These are phyloP conservation scores for Syngnathus floridae DNA, from an alignment of 2,113 vertebrate species.

Conservation along the genomic window DNA sequence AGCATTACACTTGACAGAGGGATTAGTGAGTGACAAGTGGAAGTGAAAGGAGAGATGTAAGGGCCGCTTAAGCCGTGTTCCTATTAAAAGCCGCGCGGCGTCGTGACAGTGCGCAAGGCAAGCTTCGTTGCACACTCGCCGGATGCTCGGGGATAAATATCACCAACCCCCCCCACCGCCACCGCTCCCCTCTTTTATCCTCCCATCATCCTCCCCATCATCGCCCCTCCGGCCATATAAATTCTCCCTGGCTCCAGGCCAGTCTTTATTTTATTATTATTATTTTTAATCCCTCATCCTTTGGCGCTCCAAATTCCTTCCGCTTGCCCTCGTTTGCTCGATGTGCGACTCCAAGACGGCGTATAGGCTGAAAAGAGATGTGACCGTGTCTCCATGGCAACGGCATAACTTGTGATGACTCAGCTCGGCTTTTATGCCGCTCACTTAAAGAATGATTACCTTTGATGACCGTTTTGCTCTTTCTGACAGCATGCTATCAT, in stretches of 20 bases:
- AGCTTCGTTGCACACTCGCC: slow-evolving; percentile 61
- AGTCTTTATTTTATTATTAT: slow-evolving; percentile 49
- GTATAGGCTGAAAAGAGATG: neutral
- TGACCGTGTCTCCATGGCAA: neutral
- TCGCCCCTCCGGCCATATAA: slow-evolving; percentile 35
- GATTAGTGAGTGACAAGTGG: slow-evolving; percentile 72
- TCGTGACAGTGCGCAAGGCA: slow-evolving; percentile 58
- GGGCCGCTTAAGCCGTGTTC: slow-evolving; percentile 71
- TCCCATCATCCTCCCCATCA: neutral
- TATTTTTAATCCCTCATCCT: slow-evolving; percentile 19
- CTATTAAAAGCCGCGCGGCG: slow-evolving; percentile 66
- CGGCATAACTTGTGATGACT: neutral
- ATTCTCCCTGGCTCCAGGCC: slow-evolving; percentile 54
- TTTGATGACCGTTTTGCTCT: slow-evolving; percentile 3
- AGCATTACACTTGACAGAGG: slow-evolving; percentile 64
- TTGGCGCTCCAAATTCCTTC: neutral
- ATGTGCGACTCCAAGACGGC: neutral
- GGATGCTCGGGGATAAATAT: slow-evolving; percentile 61
- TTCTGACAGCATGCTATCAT: neutral
- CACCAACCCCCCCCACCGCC: slow-evolving; percentile 4
- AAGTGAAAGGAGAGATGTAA: slow-evolving; percentile 72
- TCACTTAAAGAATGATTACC: neutral
- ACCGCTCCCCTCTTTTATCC: neutral
- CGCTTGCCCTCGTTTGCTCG: neutral
- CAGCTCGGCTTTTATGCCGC: neutral